These are phyloP conservation scores for Xestia ashworthii DNA, from an alignment of 2,888 invertebrate species.

Conservation along the genomic window DNA sequence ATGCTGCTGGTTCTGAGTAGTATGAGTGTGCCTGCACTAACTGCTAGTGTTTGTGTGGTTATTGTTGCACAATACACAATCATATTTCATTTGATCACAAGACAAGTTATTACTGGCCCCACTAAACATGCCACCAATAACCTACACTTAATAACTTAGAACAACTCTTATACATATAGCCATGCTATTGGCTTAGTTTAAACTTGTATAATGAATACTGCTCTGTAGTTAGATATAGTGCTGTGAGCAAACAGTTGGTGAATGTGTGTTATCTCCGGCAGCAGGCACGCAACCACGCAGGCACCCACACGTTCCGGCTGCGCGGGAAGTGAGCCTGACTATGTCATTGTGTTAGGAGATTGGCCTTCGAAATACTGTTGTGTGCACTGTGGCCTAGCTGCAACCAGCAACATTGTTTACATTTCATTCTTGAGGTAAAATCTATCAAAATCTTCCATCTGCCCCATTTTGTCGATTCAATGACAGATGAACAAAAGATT, in stretches of 20 bases:
- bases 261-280: slow-evolving; percentile 24
- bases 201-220: neutral
- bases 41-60: neutral
- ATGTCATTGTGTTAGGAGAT: slow-evolving; percentile 5
- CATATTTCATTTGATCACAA: neutral
- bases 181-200: neutral
- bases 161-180: too few relatives aligned
- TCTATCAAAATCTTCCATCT: neutral
- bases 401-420: neutral
- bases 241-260: neutral
- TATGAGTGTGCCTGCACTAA: slow-evolving; percentile 7
- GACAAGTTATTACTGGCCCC: neutral
- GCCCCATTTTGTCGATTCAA: too few relatives aligned
- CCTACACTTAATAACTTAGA: neutral
- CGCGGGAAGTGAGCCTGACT: neutral
- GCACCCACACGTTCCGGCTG: slow-evolving; percentile 28
- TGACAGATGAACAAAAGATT: too few relatives aligned
- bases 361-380: neutral
- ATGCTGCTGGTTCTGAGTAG: slow-evolving; percentile 8
- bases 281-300: neutral
- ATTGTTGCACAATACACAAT: slow-evolving; percentile 15
- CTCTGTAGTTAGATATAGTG: neutral
- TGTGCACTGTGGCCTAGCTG: too few relatives aligned
- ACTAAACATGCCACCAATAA: neutral
- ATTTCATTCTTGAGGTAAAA: neutral